Conservation (phyloP, 2,113 vertebrate species). For the Lophura nycthemera region DNA sequence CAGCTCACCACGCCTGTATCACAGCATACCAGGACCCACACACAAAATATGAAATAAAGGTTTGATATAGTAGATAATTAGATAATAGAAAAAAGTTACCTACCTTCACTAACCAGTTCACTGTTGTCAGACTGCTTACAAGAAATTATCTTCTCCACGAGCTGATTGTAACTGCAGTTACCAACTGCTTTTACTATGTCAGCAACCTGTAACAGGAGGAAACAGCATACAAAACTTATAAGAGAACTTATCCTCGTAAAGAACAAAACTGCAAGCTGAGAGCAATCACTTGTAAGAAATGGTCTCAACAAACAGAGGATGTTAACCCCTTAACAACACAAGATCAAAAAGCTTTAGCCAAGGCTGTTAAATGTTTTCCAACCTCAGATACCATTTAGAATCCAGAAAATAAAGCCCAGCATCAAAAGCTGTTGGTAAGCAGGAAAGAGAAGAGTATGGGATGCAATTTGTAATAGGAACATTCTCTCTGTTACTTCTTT, state of each 20-base stretch:
- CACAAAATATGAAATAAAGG: neutral
- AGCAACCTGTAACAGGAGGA: conserved; percentile 82
- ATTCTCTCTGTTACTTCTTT: neutral
- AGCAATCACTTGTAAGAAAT: neutral
- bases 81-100: conserved; percentile 50
- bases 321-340: neutral
- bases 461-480: neutral
- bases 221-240: neutral
- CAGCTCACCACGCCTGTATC: neutral
- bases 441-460: neutral
- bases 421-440: neutral
- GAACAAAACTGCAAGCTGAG: neutral
- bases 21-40: neutral
- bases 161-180: conserved; percentile 99
- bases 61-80: neutral
- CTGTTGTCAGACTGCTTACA: conserved; percentile 97
- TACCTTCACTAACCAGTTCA: conserved; percentile 95
- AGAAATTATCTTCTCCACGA: conserved; percentile 98
- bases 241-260: neutral
- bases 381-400: neutral
- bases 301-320: neutral
- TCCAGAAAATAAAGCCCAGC: neutral
- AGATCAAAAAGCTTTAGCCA: neutral
- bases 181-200: conserved; percentile 97
- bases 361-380: neutral